Evolutionary conservation across 2,113 vertebrate species (phyloP).

Genomic region (Entelurus aequoreus): DNA sequence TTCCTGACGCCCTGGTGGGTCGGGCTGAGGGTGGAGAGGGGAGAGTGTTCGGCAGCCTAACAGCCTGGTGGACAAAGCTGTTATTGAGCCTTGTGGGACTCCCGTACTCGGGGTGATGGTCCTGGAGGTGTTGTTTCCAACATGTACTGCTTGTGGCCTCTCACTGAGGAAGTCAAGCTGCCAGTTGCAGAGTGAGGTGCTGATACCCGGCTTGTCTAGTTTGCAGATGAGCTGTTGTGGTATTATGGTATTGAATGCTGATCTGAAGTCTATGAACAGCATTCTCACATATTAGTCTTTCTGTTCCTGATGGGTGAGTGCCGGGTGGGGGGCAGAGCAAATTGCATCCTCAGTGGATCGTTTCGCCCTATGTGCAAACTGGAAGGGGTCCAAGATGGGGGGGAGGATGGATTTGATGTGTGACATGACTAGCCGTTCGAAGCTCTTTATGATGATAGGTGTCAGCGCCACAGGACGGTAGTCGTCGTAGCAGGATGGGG

Average conservation of each 20-base stretch:
- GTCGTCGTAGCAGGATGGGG: constrained; percentile 2
- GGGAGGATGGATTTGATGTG: constrained; percentile 1
- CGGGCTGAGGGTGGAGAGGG: too few species aligned
- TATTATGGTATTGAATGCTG: constrained; percentile 6
- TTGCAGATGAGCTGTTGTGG: constrained; percentile 1
- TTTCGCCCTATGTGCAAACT: background rate
- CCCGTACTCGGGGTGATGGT: background rate
- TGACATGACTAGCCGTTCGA: background rate
- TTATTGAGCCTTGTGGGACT: background rate
- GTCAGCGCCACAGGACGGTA: constrained; percentile 2
- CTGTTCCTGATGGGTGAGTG: constrained; percentile 3
- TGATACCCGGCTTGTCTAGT: background rate
- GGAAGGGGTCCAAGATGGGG: background rate
- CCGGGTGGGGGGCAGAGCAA: background rate
- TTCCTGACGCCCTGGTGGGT: too few species aligned
- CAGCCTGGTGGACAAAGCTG: too few species aligned
- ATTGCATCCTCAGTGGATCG: background rate
- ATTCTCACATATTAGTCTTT: constrained; percentile 6
- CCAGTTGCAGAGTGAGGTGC: background rate
- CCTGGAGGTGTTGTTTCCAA: background rate
- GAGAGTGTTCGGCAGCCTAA: too few species aligned
- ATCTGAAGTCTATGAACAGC: constrained; percentile 5
- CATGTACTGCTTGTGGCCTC: background rate
- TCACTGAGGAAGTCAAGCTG: background rate
- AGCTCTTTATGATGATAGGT: constrained; percentile 3